phyloP scores from a whole-genome alignment of 2,113 vertebrate genomes.

The Corynorhinus townsendii region DNA sequence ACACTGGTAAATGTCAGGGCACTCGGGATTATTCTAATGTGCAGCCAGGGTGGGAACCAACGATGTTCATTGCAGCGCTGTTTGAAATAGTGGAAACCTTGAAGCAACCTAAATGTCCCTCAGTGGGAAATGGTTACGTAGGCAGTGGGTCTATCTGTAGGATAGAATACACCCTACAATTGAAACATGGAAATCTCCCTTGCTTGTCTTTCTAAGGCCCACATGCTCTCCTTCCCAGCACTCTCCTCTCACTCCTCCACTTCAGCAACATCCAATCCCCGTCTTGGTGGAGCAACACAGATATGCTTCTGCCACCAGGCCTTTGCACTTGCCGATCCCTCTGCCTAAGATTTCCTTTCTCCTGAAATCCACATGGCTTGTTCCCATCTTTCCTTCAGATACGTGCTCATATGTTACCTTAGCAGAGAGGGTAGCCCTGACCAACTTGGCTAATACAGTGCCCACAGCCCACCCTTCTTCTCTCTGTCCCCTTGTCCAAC shows the following conservation, averaged over 20 bases:
- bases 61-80: not conserved
- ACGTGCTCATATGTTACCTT: not conserved
- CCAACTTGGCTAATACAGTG: not conserved
- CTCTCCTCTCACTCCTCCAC: not conserved
- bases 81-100: not conserved
- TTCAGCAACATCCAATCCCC: not conserved
- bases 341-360: not conserved
- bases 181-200: not conserved
- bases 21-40: not conserved
- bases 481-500: not conserved
- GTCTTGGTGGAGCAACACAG: not conserved
- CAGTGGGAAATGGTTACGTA: not conserved
- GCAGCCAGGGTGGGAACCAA: not conserved
- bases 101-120: not conserved
- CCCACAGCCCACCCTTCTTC: not conserved
- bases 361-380: not conserved
- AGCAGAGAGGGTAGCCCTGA: not conserved
- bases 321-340: not conserved
- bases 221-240: not conserved
- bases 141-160: not conserved
- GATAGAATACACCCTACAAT: not conserved
- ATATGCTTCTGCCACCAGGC: not conserved
- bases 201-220: not conserved
- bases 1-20: not conserved
- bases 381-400: not conserved